Conservation (phyloP, 1,140 invertebrate genomes). For the Bombus waltoni region DNA sequence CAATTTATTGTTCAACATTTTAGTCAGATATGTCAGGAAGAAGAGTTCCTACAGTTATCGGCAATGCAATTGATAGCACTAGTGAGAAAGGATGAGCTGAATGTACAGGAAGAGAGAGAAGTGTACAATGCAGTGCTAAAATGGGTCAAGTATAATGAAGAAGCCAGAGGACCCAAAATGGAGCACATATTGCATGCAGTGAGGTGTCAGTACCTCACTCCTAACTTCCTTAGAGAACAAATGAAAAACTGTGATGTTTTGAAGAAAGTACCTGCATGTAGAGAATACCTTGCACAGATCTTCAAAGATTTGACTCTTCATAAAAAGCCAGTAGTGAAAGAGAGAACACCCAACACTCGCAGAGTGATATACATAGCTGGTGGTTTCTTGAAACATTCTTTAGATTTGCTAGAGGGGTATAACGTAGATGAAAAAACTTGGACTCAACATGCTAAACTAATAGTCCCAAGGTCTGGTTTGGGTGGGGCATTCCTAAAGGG, state of each 20-base stretch:
- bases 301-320: constrained; percentile 94
- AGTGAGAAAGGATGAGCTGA: constrained; percentile 93
- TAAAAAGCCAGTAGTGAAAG: constrained; percentile 91
- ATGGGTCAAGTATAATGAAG: constrained; percentile 95
- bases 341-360: constrained; percentile 92
- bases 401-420: constrained; percentile 93
- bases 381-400: constrained; percentile 92
- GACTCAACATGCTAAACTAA: constrained; percentile 90
- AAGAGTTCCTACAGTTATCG: constrained; percentile 94
- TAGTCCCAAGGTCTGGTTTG: constrained; percentile 92
- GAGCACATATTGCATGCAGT: constrained; percentile 93
- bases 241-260: constrained; percentile 95
- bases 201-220: constrained; percentile 95
- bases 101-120: constrained; percentile 94
- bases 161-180: constrained; percentile 91
- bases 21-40: constrained; percentile 93
- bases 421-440: constrained; percentile 93
- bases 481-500: constrained; percentile 94
- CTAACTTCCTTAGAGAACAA: constrained; percentile 93
- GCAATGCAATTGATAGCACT: constrained; percentile 90
- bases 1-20: constrained; percentile 96
- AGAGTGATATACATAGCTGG: constrained; percentile 95
- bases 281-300: constrained; percentile 94
- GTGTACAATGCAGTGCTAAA: constrained; percentile 95
- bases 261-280: constrained; percentile 93